Percentiles rank a stretch among this genome's conserved stretches.
Evolutionary conservation across 53 echinoderm and acorn worm species (phyloP).

Genomic region (Glandiceps talaboti): DNA sequence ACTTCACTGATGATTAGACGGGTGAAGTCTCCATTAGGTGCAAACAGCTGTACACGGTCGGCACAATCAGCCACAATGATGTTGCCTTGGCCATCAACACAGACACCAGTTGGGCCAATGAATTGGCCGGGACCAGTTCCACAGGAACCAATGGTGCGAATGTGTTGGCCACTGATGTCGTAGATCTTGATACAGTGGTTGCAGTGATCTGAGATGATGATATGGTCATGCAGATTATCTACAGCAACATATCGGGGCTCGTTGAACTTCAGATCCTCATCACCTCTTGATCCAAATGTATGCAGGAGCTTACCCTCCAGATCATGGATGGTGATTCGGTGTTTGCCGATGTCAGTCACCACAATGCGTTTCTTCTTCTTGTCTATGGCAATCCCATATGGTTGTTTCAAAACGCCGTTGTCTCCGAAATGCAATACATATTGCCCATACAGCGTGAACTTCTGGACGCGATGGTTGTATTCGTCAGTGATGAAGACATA

Average conservation of each 20-base stretch:
- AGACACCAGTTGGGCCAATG: constrained; percentile 96
- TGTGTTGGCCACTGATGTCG: constrained; percentile 65
- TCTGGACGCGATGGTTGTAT: constrained; percentile 98
- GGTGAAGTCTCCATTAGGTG: constrained; percentile 79
- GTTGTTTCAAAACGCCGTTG: constrained; percentile 95
- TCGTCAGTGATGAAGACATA: constrained; percentile 94
- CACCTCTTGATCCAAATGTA: constrained; percentile 85
- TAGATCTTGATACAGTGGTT: constrained; percentile 97
- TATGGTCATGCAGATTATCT: constrained; percentile 36
- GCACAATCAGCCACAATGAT: constrained; percentile 98
- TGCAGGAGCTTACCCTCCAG: constrained; percentile 61
- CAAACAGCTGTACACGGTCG: constrained; percentile 84
- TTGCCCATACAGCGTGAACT: constrained; percentile 86
- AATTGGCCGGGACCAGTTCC: constrained; percentile 95
- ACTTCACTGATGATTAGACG: constrained; percentile 62
- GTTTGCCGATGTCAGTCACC: constrained; percentile 96
- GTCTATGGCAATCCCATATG: constrained; percentile 84
- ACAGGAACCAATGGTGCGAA: constrained; percentile 82
- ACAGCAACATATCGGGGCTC: constrained; percentile 90
- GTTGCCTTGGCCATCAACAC: constrained; percentile 88
- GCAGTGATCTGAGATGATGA: constrained; percentile 94
- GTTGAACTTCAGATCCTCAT: constrained; percentile 84
- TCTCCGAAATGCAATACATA: constrained; percentile 93
- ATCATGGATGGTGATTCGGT: constrained; percentile 87
- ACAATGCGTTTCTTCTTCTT: constrained; percentile 51